Evolutionary conservation across 1,140 invertebrate genomes (phyloP), one percentile per base, ranked within the genome.

Genomic region (Acromyrmex heyeri): DNA sequence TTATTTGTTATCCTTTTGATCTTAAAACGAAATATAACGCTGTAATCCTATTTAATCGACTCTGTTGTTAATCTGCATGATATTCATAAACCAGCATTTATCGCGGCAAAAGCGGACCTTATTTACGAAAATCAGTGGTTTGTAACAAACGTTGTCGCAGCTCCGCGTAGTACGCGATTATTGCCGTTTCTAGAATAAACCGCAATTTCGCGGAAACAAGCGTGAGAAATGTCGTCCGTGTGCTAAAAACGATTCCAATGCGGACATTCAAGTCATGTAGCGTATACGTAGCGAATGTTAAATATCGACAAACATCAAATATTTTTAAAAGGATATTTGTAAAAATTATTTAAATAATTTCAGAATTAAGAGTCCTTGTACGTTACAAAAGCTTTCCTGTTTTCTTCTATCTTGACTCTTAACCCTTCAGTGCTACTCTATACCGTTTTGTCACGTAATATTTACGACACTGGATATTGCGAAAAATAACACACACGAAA

Each of bases 11-110:
- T 72, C 12, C 18, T 73, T 82, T 61, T 48, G 24, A 82, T 72
- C 79, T 82, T 24, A 14, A 82, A 82, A 30, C 18, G 69, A 75
- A 83, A 75, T 24, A 18, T 48, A n/a, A 48, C 44, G 67, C 3
- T 65, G 18, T 30, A 61, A 59, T 57, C 18, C 2, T 16, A 21
- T 57, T 27, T 27, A 59, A n/a, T 57, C 57, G 18, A 18, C 34
- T 61, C 24, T 3, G 30, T n/a, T 14, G 30, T 73, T 50, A 82
- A 82, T 61, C 3, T 27, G 21, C 24, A n/a, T 8, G 2, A 38
- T 30, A 82, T 73, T 82, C 18, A 44, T 12, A 10, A 34, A 59
- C 38, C 21, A 6, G 18, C 30, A 12, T 67, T 53, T 21, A 57
- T 3, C 38, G 38, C 38, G 24, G 34, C 16, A 6, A 21, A 30